phyloP scores from a whole-genome alignment of 2,113 vertebrate genomes.

The Aythya baeri region DNA sequence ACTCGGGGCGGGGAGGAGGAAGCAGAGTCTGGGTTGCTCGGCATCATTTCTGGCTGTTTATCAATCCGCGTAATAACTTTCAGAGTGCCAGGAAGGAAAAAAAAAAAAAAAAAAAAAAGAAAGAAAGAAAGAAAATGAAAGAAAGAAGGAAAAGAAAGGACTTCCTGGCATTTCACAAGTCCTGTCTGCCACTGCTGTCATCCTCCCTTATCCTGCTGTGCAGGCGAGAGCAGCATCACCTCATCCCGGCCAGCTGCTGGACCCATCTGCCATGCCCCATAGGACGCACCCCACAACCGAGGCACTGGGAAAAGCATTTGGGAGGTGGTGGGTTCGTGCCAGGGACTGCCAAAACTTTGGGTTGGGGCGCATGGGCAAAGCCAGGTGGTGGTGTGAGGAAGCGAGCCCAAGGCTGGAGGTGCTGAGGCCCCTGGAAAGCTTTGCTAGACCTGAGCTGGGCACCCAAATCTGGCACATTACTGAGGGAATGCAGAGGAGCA shows the following conservation, averaged over 20 bases:
- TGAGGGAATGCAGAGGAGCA: neutral
- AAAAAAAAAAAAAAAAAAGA: neutral
- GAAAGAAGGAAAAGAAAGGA: neutral
- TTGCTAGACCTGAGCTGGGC: neutral
- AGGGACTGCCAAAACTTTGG: neutral
- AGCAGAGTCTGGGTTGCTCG: neutral
- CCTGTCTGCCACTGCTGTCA: neutral
- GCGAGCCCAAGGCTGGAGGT: neutral
- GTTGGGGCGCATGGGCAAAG: neutral
- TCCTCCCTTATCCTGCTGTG: neutral
- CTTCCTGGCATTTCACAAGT: constrained; percentile 12
- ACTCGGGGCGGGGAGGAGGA: constrained; percentile 31
- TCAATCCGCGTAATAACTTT: constrained; percentile 2
- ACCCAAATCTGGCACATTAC: neutral
- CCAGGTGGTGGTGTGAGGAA: neutral
- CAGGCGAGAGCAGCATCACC: neutral
- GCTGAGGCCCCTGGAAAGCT: neutral
- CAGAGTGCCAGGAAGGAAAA: neutral
- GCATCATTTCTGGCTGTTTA: constrained; percentile 38
- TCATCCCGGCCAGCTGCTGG: neutral
- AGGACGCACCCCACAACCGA: neutral
- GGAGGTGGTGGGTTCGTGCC: neutral
- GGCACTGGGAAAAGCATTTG: neutral
- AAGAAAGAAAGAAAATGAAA: too few relatives aligned
- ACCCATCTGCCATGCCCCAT: rapidly evolving